These are phyloP conservation scores for Clarias macrocephalus DNA, from an alignment of 2,113 vertebrate genomes.

Conservation along the genomic window DNA sequence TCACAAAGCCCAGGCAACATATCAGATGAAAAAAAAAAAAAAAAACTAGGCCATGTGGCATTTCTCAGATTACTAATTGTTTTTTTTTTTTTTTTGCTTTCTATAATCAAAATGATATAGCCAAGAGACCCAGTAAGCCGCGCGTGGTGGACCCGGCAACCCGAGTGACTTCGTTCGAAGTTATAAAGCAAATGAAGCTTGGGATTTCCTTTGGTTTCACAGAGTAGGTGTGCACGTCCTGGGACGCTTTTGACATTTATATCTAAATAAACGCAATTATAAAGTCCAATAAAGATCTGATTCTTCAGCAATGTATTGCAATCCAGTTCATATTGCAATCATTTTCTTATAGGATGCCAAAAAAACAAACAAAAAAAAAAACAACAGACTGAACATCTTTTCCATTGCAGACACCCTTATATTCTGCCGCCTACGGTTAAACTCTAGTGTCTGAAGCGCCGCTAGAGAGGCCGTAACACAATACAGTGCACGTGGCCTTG, in stretches of 20 bases:
- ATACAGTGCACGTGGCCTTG: neutral
- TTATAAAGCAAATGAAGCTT: neutral
- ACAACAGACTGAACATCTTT: neutral
- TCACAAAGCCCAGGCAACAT: neutral
- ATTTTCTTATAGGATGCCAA: neutral
- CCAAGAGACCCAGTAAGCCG: neutral
- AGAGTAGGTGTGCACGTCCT: neutral
- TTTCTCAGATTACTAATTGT: conserved; percentile 5
- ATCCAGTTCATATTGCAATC: neutral
- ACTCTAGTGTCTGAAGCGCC: neutral
- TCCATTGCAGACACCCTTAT: neutral
- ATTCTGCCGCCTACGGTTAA: neutral
- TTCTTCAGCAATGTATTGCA: neutral
- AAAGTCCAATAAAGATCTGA: neutral
- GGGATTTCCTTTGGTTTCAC: conserved; percentile 11
- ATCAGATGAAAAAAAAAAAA: neutral
- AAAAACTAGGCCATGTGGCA: conserved; percentile 16
- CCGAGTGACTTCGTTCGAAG: neutral
- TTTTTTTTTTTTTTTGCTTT: neutral
- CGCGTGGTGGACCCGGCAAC: neutral
- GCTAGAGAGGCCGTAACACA: neutral
- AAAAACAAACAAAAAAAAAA: neutral
- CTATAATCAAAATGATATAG: neutral
- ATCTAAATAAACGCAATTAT: conserved; percentile 13
- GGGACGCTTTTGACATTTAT: neutral